Evolutionary conservation across 53 echinoderm and acorn worm genomes (phyloP).

Genomic region (Holothuria leucospilota): DNA sequence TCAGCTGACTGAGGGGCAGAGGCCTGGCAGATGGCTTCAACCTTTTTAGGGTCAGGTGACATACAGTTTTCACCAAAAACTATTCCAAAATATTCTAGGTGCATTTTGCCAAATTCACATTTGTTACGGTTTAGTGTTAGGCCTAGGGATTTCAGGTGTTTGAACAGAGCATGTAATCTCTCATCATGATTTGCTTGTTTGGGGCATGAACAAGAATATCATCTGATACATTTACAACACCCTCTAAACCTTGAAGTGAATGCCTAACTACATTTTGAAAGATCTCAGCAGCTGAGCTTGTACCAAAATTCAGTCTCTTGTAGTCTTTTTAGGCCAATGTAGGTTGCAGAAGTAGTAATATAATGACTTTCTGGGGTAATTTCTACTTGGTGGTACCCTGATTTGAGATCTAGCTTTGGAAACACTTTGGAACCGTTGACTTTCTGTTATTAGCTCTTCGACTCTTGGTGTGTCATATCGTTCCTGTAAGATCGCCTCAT

Average conservation of each 20-base stretch:
- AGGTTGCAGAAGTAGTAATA: conserved; percentile 75
- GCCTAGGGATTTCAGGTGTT: conserved; percentile 38
- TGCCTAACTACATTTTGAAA: conserved; percentile 73
- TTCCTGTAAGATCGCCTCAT: conserved; percentile 54
- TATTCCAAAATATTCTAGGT: conserved; percentile 43
- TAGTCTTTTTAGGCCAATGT: conserved; percentile 73
- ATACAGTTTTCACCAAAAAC: conserved; percentile 47
- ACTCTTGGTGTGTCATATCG: not conserved
- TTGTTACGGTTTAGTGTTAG: conserved; percentile 48
- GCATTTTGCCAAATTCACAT: conserved; percentile 30
- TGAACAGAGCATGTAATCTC: conserved; percentile 24
- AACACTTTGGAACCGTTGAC: not conserved
- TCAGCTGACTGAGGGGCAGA: conserved; percentile 16
- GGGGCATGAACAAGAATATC: conserved; percentile 57
- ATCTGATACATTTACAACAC: conserved; percentile 59
- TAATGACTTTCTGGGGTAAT: conserved; percentile 47
- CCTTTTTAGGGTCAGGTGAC: conserved; percentile 54
- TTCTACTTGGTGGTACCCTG: conserved; percentile 7
- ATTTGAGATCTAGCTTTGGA: not conserved
- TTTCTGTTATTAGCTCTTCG: not conserved
- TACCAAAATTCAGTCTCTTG: conserved; percentile 77
- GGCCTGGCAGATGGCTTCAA: conserved; percentile 48
- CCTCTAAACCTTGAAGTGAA: conserved; percentile 52
- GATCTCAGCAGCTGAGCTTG: conserved; percentile 65
- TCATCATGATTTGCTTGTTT: conserved; percentile 35